These are phyloP conservation scores for Noctua fimbriata DNA, from an alignment of 2,888 invertebrate genomes.

Conservation along the genomic window DNA sequence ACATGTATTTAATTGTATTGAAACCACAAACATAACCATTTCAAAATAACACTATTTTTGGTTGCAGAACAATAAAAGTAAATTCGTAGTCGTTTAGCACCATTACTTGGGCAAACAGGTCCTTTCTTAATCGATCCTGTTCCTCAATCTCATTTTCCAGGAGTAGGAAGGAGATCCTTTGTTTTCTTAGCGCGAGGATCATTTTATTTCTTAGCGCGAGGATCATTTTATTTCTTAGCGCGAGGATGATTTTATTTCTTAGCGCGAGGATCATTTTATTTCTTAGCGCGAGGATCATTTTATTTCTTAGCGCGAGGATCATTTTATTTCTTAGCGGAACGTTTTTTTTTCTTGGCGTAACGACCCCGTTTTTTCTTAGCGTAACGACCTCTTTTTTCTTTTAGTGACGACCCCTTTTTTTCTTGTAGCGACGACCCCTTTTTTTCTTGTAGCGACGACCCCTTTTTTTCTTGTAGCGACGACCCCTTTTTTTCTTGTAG, in stretches of 20 bases:
- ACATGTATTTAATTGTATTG: conserved; percentile 6
- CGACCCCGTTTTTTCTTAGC: no score
- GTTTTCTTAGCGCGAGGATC: neutral
- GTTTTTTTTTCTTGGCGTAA: no score
- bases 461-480: no score
- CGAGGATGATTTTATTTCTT: neutral
- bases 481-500: no score
- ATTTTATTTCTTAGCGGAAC: neutral
- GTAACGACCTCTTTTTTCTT: neutral
- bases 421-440: neutral
- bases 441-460: no score
- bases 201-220: neutral
- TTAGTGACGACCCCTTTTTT: neutral
- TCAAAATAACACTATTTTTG: neutral
- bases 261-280: neutral
- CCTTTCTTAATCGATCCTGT: neutral
- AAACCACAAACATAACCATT: neutral
- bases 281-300: neutral
- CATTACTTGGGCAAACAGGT: neutral
- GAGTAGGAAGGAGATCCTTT: no score
- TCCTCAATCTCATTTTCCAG: neutral
- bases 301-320: neutral
- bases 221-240: neutral
- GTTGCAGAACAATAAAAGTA: conserved; percentile 3
- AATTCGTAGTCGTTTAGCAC: neutral